A percentile compares a stretch with the other conserved stretches of the same genome.
Conservation (phyloP, 2,797 vertebrate genomes). For the Schizopygopsis malacanthus region DNA sequence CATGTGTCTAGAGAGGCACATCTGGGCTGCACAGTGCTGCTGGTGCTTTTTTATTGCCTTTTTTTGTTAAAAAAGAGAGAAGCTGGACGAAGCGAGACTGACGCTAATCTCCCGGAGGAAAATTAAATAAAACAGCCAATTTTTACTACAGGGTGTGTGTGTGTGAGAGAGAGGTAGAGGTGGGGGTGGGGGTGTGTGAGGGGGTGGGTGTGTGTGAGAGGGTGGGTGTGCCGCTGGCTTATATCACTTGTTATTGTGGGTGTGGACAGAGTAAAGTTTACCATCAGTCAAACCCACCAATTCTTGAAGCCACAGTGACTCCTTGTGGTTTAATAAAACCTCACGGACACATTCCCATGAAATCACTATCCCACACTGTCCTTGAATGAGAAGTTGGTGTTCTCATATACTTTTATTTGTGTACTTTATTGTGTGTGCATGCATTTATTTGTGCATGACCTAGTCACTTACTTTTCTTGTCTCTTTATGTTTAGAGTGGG, state of each 20-base stretch:
- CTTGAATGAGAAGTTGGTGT: not conserved
- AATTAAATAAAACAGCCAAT: conserved; percentile 73
- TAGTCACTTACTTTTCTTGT: not conserved
- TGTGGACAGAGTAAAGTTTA: not conserved
- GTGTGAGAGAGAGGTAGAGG: no score
- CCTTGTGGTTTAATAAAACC: conserved; percentile 36
- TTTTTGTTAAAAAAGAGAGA: conserved; percentile 61
- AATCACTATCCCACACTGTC: not conserved
- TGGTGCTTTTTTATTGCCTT: not conserved
- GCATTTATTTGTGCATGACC: not conserved
- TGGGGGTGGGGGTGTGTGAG: no score
- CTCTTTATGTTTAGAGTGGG: not conserved
- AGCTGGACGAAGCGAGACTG: conserved; percentile 61
- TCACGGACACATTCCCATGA: not conserved
- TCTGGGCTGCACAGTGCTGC: conserved; percentile 69
- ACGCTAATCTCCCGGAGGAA: conserved; percentile 70
- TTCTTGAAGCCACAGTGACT: conserved; percentile 48
- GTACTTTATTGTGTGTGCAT: not conserved
- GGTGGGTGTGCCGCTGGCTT: conserved; percentile 48
- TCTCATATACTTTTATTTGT: conserved; percentile 5
- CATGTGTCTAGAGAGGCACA: conserved; percentile 67
- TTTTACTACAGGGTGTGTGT: no score
- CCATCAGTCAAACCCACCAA: not conserved
- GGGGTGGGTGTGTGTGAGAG: conserved; percentile 28
- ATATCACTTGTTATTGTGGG: conserved; percentile 25